Conservation (phyloP, 1,140 invertebrate species). For the Aphaenogaster ashmeadi region DNA sequence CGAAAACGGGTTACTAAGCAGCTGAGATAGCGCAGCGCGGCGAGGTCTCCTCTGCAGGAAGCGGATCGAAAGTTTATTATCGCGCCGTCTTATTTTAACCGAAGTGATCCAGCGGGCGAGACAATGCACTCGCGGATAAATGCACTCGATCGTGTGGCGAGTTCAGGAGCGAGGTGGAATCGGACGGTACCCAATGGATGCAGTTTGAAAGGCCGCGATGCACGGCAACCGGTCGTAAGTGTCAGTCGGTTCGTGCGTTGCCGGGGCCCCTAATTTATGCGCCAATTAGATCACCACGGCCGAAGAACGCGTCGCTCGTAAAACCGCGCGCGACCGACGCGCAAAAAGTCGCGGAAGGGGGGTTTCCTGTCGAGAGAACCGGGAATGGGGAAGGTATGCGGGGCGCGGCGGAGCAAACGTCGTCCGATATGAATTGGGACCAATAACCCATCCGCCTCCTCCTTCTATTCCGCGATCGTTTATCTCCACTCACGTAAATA, state of each 20-base stretch:
- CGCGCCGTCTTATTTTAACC: constrained; percentile 8
- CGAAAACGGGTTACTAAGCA: constrained; percentile 2
- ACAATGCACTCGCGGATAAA: neutral
- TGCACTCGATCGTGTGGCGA: neutral
- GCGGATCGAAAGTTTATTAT: constrained; percentile 26
- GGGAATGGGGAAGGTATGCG: neutral
- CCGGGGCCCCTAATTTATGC: constrained; percentile 37
- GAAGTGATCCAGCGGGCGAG: neutral
- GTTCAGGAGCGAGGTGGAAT: neutral
- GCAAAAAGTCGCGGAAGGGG: constrained; percentile 14
- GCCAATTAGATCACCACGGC: constrained; percentile 35
- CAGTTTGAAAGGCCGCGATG: constrained; percentile 11
- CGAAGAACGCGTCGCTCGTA: constrained; percentile 47
- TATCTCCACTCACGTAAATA: constrained; percentile 34
- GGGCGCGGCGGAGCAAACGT: neutral
- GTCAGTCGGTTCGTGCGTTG: constrained; percentile 19
- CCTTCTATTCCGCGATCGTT: constrained; percentile 18
- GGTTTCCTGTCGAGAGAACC: neutral
- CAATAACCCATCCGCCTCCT: constrained; percentile 27
- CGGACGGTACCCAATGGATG: neutral
- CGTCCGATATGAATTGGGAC: constrained; percentile 30
- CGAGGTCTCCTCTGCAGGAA: neutral
- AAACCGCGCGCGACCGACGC: constrained; percentile 15
- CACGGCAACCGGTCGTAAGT: constrained; percentile 33
- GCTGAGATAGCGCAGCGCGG: constrained; percentile 11